Evolutionary conservation across 2,888 invertebrate species (phyloP).

Genomic region (Thumatha senex): DNA sequence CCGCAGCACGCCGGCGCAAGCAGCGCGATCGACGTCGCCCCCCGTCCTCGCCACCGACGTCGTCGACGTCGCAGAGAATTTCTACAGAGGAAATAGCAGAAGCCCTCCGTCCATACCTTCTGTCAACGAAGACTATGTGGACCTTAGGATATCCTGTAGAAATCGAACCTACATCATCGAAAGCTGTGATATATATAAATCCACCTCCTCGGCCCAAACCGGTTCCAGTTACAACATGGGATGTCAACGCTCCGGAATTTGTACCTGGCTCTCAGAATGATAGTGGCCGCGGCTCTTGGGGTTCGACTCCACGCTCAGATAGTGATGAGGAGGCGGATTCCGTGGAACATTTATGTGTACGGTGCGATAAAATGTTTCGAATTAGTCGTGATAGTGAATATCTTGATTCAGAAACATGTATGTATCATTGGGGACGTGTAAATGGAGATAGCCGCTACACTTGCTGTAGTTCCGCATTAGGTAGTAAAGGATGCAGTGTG

Average conservation of each 20-base stretch:
- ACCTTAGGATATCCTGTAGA: conserved; percentile 89
- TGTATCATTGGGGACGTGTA: conserved; percentile 95
- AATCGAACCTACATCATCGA: conserved; percentile 82
- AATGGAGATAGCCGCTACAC: conserved; percentile 81
- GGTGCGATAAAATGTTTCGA: conserved; percentile 89
- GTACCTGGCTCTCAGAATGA: conserved; percentile 83
- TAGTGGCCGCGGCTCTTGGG: conserved; percentile 81
- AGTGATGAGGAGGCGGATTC: conserved; percentile 82
- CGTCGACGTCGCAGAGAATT: conserved; percentile 73
- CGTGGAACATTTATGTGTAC: conserved; percentile 86
- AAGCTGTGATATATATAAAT: conserved; percentile 85
- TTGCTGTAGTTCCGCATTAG: conserved; percentile 84
- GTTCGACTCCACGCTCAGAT: conserved; percentile 81
- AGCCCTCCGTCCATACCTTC: conserved; percentile 84
- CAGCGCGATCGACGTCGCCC: conserved; percentile 70
- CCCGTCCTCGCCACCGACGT: conserved; percentile 74
- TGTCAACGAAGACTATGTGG: conserved; percentile 85
- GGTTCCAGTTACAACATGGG: conserved; percentile 71
- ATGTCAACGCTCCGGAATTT: conserved; percentile 88
- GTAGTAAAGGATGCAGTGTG: conserved; percentile 85
- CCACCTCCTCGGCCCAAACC: conserved; percentile 76
- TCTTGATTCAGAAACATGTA: conserved; percentile 88
- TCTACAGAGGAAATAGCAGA: conserved; percentile 83
- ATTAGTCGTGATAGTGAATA: conserved; percentile 89
- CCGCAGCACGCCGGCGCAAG: conserved; percentile 68